Evolutionary conservation across 2,888 invertebrate genomes (phyloP), one percentile per base, ranked within the genome.

Genomic region (Agonopterix heracliana): DNA sequence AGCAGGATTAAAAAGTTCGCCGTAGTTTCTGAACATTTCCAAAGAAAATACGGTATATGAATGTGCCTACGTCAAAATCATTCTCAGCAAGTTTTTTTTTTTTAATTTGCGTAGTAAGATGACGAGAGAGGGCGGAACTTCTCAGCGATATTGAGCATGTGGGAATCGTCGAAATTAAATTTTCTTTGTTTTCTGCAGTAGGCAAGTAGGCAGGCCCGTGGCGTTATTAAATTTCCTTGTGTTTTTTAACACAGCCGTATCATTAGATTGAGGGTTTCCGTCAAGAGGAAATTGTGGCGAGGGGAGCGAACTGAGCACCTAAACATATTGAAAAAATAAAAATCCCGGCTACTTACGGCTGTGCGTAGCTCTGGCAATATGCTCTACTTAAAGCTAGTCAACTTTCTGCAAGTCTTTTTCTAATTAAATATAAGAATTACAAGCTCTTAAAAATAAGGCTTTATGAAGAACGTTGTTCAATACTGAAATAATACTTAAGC

Each of bases 171-270:
- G 76, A 81, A 87, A 88, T 87, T 87, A 82, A 86, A 85, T 87
- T 86, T 87, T 83, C 86, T 87, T 87, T 88, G 86, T 86, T 85
- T 84, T 69, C 60, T 74, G 73, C 66, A 65, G 71, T 66, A 73
- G 26, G 26, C 26, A 26, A 65, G 71, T 67, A 38, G 76, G 75
- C 76, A 70, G 71, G 77, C 75, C 74, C 74, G 76, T 73, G 76
- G 75, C 83, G 86, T 88, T 89, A 89, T 89, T 89, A 89, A 89
- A 89, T 89, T 88, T 89, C 85, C 88, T 86, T 86, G 87, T 88
- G 87, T 88, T 89, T 89, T 89, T 89, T 88, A 89, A 88, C 88
- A 83, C 85, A 84, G 84, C 83, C 84, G 85, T 89, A 89, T 88
- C 89, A 88, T 89, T 89, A 88, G 88, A 89, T 88, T 86, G 88